These are phyloP conservation scores for Nymphalis polychloros DNA, from an alignment of 2,888 invertebrate species.

Conservation along the genomic window DNA sequence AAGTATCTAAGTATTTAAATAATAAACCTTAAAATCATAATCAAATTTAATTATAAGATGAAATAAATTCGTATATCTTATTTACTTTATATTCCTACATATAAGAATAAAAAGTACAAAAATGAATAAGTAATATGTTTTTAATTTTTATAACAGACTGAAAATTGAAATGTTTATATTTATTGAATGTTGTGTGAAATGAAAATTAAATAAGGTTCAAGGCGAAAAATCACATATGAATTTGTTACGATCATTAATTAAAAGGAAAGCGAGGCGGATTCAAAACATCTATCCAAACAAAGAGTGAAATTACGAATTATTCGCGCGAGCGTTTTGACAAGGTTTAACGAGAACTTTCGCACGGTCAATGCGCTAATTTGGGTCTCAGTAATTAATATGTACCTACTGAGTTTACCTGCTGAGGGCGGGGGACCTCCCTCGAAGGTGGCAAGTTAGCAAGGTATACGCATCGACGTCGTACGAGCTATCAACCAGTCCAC, in stretches of 20 bases:
- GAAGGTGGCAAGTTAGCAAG: slow-evolving; percentile 36
- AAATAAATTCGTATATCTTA: too few relatives aligned
- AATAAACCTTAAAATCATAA: too few relatives aligned
- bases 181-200: not conserved
- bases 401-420: slow-evolving; percentile 50
- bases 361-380: slow-evolving; percentile 66
- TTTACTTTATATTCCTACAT: too few relatives aligned
- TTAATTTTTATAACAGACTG: too few relatives aligned
- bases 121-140: too few relatives aligned
- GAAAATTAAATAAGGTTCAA: not conserved
- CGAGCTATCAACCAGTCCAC: slow-evolving; percentile 55
- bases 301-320: slow-evolving; percentile 46
- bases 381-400: slow-evolving; percentile 73
- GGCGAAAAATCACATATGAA: not conserved
- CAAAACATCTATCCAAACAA: slow-evolving; percentile 14
- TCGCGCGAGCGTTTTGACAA: slow-evolving; percentile 54
- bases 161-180: too few relatives aligned
- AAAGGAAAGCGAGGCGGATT: not conserved
- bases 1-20: too few relatives aligned
- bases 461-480: slow-evolving; percentile 44
- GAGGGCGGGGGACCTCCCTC: slow-evolving; percentile 46
- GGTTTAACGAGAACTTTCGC: slow-evolving; percentile 56
- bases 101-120: too few relatives aligned
- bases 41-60: too few relatives aligned
- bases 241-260: slow-evolving; percentile 6